phyloP scores from a whole-genome alignment of 2,888 invertebrate genomes.

The Tetragnatha montana region DNA sequence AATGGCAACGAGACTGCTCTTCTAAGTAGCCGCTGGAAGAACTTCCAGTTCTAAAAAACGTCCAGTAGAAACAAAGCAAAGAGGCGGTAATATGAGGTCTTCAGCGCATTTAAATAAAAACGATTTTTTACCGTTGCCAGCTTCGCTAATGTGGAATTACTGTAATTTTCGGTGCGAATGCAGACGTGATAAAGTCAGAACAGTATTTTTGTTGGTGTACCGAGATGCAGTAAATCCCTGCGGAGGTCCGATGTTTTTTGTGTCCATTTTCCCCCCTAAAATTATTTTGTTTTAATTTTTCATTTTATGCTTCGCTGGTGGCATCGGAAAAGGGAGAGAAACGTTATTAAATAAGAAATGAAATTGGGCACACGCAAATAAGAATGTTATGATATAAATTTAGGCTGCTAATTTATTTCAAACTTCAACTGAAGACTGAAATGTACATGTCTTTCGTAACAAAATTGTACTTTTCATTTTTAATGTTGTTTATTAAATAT shows the following conservation, averaged over 20 bases:
- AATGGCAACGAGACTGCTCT: constrained; percentile 1
- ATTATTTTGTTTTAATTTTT: not conserved
- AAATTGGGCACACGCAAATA: not conserved
- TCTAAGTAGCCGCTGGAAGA: constrained; percentile 21
- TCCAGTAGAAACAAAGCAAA: constrained; percentile 14
- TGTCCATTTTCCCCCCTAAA: not conserved
- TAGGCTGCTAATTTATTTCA: not conserved
- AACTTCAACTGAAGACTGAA: not conserved
- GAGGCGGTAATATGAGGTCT: constrained; percentile 11
- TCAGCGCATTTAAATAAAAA: constrained; percentile 24
- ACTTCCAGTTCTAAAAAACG: not conserved
- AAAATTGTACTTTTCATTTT: too few relatives aligned
- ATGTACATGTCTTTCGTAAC: not conserved
- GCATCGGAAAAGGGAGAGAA: not conserved
- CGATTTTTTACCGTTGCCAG: not conserved
- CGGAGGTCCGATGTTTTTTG: constrained; percentile 1
- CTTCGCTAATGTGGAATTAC: constrained; percentile 17
- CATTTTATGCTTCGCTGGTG: not conserved
- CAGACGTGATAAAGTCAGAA: constrained; percentile 17
- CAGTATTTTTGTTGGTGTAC: not conserved
- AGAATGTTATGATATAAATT: not conserved
- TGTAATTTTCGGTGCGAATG: constrained; percentile 18
- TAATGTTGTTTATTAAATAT: too few relatives aligned
- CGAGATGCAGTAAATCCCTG: constrained; percentile 1
- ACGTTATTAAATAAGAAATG: not conserved